Percentiles rank a stretch among this genome's conserved stretches.
These are phyloP conservation scores for Motacilla tschutschensis DNA, from an alignment of 2,113 vertebrate species.

Conservation along the genomic window DNA sequence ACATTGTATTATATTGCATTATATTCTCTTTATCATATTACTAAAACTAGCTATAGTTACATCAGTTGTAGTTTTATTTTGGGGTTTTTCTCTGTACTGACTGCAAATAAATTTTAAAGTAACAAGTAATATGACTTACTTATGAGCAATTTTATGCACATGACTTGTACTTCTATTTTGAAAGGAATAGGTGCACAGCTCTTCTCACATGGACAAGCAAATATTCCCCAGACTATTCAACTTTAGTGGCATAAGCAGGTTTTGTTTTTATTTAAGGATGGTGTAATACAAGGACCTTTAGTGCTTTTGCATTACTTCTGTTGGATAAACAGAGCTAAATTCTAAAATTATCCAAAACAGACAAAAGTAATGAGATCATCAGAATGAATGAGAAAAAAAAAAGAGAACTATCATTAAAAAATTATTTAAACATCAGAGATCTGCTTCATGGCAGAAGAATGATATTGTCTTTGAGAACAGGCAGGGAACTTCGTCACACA, in stretches of 20 bases:
- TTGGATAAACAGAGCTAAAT: neutral
- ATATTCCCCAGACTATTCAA: neutral
- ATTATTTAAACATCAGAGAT: neutral
- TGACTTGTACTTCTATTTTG: neutral
- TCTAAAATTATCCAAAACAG: neutral
- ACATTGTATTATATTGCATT: neutral
- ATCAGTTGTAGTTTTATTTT: neutral
- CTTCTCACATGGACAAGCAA: neutral
- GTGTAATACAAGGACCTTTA: neutral
- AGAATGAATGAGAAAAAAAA: neutral
- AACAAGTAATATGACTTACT: neutral
- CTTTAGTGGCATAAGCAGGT: neutral
- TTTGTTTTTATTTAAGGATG: neutral
- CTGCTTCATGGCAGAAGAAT: neutral
- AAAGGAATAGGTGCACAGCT: neutral
- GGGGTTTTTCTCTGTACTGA: neutral
- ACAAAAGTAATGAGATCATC: neutral
- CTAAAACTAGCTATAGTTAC: neutral
- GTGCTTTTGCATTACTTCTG: neutral
- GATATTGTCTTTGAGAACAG: neutral
- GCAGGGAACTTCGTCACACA: neutral
- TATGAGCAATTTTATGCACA: neutral
- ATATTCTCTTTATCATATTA: neutral
- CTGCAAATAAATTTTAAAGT: neutral
- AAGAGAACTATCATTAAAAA: neutral